Percentiles rank a stretch among this genome's conserved stretches.
phyloP scores from a whole-genome alignment of 2,113 vertebrate genomes.

The Dunckerocampus dactyliophorus region DNA sequence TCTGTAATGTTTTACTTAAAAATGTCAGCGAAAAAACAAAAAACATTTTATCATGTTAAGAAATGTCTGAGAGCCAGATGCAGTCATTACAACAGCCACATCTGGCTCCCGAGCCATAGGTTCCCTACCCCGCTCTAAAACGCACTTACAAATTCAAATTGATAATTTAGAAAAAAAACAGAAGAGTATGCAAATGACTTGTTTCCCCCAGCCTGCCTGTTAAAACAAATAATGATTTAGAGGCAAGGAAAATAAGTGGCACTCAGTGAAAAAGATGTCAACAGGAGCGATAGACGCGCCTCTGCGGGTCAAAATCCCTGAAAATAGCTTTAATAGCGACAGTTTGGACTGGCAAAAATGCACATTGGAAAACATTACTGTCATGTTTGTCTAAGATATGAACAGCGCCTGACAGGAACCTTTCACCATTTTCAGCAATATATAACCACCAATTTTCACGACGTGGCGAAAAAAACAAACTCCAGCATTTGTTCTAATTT shows the following conservation, averaged over 20 bases:
- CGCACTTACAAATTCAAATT: slow-evolving; percentile 3
- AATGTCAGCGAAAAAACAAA: too few relatives aligned
- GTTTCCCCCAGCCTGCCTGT: slow-evolving; percentile 29
- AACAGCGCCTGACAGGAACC: too few relatives aligned
- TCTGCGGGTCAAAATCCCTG: slow-evolving; percentile 40
- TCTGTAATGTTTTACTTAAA: too few relatives aligned
- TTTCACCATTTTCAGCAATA: too few relatives aligned
- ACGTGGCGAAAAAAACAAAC: too few relatives aligned
- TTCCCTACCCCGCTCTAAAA: not conserved
- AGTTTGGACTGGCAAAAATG: slow-evolving; percentile 36
- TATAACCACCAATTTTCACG: too few relatives aligned
- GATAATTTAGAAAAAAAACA: not conserved
- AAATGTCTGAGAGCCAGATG: too few relatives aligned
- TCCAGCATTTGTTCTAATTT: too few relatives aligned
- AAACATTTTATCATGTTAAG: too few relatives aligned
- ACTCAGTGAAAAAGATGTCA: slow-evolving; percentile 43
- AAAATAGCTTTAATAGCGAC: slow-evolving; percentile 46
- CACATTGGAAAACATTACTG: slow-evolving; percentile 11
- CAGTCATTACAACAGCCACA: too few relatives aligned
- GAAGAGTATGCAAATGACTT: slow-evolving; percentile 32
- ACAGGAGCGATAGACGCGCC: slow-evolving; percentile 40
- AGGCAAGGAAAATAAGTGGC: slow-evolving; percentile 11
- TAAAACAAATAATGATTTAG: slow-evolving; percentile 41
- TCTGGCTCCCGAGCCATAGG: too few relatives aligned
- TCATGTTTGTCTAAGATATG: slow-evolving; percentile 11